These are phyloP conservation scores for Coenonympha glycerion DNA, from an alignment of 2,888 invertebrate species.

Conservation along the genomic window DNA sequence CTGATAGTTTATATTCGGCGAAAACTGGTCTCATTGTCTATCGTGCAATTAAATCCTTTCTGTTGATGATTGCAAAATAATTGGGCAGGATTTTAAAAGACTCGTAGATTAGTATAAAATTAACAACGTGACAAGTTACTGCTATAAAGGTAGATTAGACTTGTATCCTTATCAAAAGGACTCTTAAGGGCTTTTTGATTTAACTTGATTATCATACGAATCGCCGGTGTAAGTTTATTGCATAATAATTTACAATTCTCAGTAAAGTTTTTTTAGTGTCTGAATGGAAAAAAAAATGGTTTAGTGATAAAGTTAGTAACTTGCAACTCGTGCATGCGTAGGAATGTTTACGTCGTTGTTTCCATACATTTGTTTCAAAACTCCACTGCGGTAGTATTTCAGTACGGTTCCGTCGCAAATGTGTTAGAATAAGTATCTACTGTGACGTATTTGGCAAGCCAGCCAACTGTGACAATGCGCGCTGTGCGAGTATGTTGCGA, in stretches of 20 bases:
- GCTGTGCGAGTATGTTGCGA: constrained; percentile 18
- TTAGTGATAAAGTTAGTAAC: neutral
- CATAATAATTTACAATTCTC: neutral
- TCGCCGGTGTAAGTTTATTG: too few relatives aligned
- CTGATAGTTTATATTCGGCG: constrained; percentile 51
- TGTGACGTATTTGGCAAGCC: constrained; percentile 69
- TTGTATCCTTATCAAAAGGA: too few relatives aligned
- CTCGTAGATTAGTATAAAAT: too few relatives aligned
- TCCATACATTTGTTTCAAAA: neutral
- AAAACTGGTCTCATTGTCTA: constrained; percentile 31
- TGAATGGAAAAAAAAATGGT: too few relatives aligned
- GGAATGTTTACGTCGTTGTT: neutral
- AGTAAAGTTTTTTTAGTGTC: too few relatives aligned
- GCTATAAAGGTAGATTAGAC: too few relatives aligned
- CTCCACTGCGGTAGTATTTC: constrained; percentile 1
- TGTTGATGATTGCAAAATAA: neutral
- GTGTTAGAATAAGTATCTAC: constrained; percentile 41
- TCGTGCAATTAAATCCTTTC: constrained; percentile 6
- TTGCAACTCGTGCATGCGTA: neutral
- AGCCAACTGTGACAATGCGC: constrained; percentile 64
- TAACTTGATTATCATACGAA: too few relatives aligned
- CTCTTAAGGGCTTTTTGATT: too few relatives aligned
- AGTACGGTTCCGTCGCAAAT: constrained; percentile 4
- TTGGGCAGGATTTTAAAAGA: neutral
- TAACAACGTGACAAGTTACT: too few relatives aligned